phyloP scores from a whole-genome alignment of 2,113 vertebrate genomes.

The Poicephalus gulielmi region DNA sequence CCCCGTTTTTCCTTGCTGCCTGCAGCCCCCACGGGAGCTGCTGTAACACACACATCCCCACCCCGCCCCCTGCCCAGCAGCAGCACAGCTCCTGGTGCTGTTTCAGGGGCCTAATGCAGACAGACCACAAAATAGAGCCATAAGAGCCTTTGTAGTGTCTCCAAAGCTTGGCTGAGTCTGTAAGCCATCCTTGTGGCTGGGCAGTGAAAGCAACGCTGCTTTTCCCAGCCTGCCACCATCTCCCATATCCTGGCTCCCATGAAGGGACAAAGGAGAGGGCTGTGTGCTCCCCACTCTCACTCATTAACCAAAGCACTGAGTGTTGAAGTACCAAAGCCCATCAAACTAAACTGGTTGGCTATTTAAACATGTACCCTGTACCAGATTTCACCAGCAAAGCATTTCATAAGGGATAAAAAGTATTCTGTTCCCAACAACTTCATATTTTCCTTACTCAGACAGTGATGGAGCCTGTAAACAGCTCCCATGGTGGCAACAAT shows the following conservation, averaged over 20 bases:
- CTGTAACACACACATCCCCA: background rate
- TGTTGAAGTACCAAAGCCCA: background rate
- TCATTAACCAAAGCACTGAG: background rate
- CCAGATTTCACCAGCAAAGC: background rate
- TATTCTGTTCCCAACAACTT: background rate
- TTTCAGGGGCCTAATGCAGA: accelerated
- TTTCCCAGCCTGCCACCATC: background rate
- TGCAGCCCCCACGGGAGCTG: background rate
- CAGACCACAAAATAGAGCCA: background rate
- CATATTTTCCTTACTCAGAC: background rate
- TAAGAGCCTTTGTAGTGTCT: background rate
- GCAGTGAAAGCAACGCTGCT: background rate
- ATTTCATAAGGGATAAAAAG: background rate
- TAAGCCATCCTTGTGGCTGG: background rate
- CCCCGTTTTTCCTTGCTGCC: background rate
- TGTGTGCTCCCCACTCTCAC: accelerated
- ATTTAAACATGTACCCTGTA: background rate
- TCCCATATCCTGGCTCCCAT: background rate
- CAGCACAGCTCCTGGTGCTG: background rate
- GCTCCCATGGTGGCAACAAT: accelerated
- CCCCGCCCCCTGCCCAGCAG: accelerated
- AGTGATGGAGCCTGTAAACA: background rate
- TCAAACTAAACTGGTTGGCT: background rate
- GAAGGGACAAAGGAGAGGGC: background rate
- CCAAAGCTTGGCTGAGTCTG: background rate